Base-by-base conservation (phyloP, 2,888 invertebrate species). In the Prionchulus punctatus region DNA sequence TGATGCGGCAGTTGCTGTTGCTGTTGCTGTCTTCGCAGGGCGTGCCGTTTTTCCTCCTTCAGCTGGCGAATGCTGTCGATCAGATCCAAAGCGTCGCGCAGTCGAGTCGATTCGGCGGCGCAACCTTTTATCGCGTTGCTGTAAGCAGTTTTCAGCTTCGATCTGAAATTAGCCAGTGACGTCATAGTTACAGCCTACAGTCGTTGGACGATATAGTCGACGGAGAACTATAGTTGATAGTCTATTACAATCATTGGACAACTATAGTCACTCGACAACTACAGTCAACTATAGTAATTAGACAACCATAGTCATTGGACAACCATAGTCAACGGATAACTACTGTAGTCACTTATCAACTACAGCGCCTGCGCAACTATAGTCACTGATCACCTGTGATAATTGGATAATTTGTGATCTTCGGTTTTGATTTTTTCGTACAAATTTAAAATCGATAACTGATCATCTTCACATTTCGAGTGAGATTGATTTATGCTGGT, bases 71-170 rank as follows among this genome's bases (percentile, higher is more conserved):
- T 18, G 7, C 23, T 23, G 47, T 45, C n/a, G n/a, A 45, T 7
- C 7, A 21, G n/a, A 12, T 45, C 47, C 23, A 45, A 45, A 45
- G 15, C 7, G 12, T 23, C 18, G n/a, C 47, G 15, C 47, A 45
- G 23, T 45, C 23, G 12, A 18, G 7, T 7, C 12, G 54, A 25
- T 25, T 54, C 54, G 4, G n/a, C n/a, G 18, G 18, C 2, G 42
- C 4, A 21, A 15, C 52, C 23, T 28, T 56, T 56, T 3, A 52
- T n/a, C 27, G 52, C 52, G 12, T 43, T 52, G 28, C 3, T 26
- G 43, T 52, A 56, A 7, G 21, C 31, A 2, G 26, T 56, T 25
- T 56, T 56, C 18, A 56, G 45, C 43, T 56, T 56, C 26, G 28
- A 31, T 23, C 47, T 36, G 18, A 36, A 36, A 36, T 12, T 12